Evolutionary conservation across 1,140 invertebrate species (phyloP).

Genomic region (Drosophila sechellia): DNA sequence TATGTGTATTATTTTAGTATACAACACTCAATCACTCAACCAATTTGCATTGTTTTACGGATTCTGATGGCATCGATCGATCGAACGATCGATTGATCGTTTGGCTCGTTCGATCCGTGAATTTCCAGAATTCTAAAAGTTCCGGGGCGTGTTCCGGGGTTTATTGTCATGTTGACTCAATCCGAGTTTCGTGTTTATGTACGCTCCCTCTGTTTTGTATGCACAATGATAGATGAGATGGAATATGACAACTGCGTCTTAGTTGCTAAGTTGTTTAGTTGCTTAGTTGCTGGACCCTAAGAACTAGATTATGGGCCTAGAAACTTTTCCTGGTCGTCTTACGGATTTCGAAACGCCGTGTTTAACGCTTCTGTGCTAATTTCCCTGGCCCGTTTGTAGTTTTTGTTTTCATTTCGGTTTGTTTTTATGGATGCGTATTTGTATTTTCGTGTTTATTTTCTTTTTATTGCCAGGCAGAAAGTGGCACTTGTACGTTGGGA

Average conservation of each 20-base stretch:
- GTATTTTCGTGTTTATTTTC: constrained; percentile 54
- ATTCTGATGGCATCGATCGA: constrained; percentile 14
- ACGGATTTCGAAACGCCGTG: constrained; percentile 34
- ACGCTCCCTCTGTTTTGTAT: constrained; percentile 21
- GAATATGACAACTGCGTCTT: constrained; percentile 5
- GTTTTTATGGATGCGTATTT: constrained; percentile 41
- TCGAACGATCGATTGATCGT: constrained; percentile 6
- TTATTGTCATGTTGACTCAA: constrained; percentile 9
- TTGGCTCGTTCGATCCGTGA: neutral
- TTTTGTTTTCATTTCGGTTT: constrained; percentile 32
- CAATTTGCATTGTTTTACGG: constrained; percentile 42
- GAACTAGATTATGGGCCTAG: constrained; percentile 37
- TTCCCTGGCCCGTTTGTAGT: constrained; percentile 39
- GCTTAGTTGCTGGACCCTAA: constrained; percentile 26
- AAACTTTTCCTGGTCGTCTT: constrained; percentile 33
- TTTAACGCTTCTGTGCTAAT: constrained; percentile 51
- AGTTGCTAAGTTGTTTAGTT: constrained; percentile 3
- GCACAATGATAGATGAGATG: constrained; percentile 12
- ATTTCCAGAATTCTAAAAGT: constrained; percentile 5
- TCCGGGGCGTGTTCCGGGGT: constrained; percentile 3
- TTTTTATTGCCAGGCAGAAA: constrained; percentile 48
- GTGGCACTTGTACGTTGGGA: constrained; percentile 37
- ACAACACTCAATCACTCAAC: constrained; percentile 1
- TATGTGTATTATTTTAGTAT: neutral
- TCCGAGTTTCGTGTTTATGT: constrained; percentile 11